Base-by-base conservation (phyloP, 2,113 vertebrate genomes). In the Chionis minor region DNA sequence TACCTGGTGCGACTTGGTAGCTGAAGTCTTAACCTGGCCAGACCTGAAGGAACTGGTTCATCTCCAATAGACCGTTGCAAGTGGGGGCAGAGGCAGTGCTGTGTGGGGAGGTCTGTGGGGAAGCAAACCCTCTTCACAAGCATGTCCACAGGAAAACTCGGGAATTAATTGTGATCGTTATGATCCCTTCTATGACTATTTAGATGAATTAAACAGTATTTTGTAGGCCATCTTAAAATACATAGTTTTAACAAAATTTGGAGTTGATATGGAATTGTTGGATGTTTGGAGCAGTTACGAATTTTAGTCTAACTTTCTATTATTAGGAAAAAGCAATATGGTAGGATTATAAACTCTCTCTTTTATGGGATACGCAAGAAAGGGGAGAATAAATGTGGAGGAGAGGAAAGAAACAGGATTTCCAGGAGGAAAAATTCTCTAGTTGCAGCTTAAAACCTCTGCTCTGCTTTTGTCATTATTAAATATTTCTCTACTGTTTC, bases 1-100 rank as follows among this genome's bases (percentile, higher is more conserved):
- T 81, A 19, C 49, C 55, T 4, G 1, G 14, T 38, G 30, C 63
- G 67, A 40, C 0, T 4, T 13, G 19, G 33, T 6, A 52, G 54
- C 35, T 88, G 58, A 70, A 81, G 23, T 42, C 56, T 72, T n/a
- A 14, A 38, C 0, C 0, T 63, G 62, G 56, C 58, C 58, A 67
- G 58, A 55, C 12, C 67, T 81, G 63, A 35, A 65, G 40, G 54
- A 82, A n/a, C 28, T 2, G 14, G 58, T 30, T 91, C 26, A 30
- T 27, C 45, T 88, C 80, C 62, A 33, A 16, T 14, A 88, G 26
- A 38, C 42, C 26, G 14, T 6, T 47, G 71, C 32, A 24, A 0
- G 0, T 30, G 33, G 38, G 38, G 32, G 75, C 61, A 45, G 47
- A 81, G 72, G 23, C 71, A 55, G 22, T 21, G 58, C 35, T 49